Evolutionary conservation across 2,113 vertebrate species (phyloP).

Genomic region (Eurypyga helias): DNA sequence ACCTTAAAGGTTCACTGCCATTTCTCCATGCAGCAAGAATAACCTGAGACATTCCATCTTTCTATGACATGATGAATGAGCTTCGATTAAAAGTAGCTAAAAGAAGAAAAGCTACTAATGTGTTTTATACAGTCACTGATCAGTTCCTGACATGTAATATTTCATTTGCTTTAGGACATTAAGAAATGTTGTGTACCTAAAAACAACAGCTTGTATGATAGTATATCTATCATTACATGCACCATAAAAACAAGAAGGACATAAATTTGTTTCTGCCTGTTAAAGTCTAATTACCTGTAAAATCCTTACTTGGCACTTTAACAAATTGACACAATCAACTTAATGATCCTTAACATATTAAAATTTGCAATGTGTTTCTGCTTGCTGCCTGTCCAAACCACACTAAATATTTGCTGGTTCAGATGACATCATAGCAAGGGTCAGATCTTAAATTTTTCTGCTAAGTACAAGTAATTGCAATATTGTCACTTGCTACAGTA

Average conservation of each 20-base stretch:
- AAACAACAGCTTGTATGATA: conserved; percentile 71
- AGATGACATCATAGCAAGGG: conserved; percentile 42
- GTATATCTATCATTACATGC: conserved; percentile 70
- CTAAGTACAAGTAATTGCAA: conserved; percentile 1
- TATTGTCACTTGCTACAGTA: neutral
- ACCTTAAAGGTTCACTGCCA: conserved; percentile 63
- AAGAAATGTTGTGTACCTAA: conserved; percentile 73
- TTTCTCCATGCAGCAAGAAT: conserved; percentile 64
- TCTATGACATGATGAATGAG: conserved; percentile 70
- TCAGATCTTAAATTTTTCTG: conserved; percentile 36
- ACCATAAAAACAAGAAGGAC: conserved; percentile 71
- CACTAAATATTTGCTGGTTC: conserved; percentile 45
- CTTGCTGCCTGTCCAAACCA: conserved; percentile 44
- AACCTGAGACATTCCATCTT: conserved; percentile 69
- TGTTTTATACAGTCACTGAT: conserved; percentile 79
- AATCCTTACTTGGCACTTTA: conserved; percentile 79
- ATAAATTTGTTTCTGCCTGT: conserved; percentile 76
- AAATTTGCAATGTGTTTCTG: conserved; percentile 58
- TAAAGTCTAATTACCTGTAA: conserved; percentile 82
- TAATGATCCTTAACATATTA: conserved; percentile 73
- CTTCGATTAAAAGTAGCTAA: conserved; percentile 73
- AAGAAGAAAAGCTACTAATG: conserved; percentile 77
- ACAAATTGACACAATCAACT: conserved; percentile 76
- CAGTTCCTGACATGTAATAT: conserved; percentile 76
- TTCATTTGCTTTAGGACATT: conserved; percentile 76